Percentiles rank a stretch among this genome's conserved stretches.
These are phyloP conservation scores for Emydocephalus ijimae DNA, from an alignment of 2,113 vertebrate species.

Conservation along the genomic window DNA sequence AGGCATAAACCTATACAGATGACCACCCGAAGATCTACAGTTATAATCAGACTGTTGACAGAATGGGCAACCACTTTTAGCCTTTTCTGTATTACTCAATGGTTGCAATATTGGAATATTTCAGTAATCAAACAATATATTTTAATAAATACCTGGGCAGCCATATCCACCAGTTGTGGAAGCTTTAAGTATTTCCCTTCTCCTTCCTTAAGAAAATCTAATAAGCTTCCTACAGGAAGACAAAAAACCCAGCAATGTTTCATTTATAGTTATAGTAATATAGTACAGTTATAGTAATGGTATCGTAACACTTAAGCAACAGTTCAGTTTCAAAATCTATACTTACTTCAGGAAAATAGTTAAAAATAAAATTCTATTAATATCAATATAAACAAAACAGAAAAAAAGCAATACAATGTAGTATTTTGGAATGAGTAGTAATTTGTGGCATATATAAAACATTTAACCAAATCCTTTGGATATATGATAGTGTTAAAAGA, in stretches of 20 bases:
- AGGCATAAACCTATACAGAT: background rate
- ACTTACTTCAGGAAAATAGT: background rate
- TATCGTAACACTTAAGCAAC: background rate
- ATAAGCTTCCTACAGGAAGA: conserved; percentile 81
- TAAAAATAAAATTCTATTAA: background rate
- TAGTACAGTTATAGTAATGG: background rate
- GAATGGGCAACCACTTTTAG: fast-evolving
- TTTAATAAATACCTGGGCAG: conserved; percentile 82
- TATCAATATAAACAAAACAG: background rate
- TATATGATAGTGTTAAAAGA: background rate
- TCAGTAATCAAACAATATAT: conserved; percentile 7
- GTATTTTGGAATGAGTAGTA: background rate
- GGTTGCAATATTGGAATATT: background rate
- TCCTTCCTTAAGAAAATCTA: conserved; percentile 93
- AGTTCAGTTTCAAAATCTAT: background rate
- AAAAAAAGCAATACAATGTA: background rate
- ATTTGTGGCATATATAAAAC: background rate
- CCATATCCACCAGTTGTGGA: conserved; percentile 92
- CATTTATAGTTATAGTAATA: background rate
- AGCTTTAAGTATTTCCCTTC: conserved; percentile 94
- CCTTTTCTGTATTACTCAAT: background rate
- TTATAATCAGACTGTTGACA: background rate
- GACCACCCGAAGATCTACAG: background rate
- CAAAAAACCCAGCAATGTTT: background rate
- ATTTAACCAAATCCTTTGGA: background rate